Conservation (phyloP, 2,113 vertebrate genomes). For the Tachysurus fulvidraco region DNA sequence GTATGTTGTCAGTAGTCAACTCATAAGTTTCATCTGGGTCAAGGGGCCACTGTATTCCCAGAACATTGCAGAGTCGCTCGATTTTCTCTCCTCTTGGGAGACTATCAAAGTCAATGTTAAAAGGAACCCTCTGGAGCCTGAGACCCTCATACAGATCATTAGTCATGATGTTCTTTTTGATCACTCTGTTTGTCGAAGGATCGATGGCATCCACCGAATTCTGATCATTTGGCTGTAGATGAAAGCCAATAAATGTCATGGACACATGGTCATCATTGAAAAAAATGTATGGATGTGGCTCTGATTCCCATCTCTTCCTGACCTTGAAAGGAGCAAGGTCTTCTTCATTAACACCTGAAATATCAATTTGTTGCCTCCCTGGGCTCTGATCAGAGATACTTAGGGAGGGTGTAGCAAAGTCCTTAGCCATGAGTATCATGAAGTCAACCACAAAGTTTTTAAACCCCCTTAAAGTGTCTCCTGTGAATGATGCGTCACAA, state of each 20-base stretch:
- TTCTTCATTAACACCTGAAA: conserved; percentile 73
- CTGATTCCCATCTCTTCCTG: conserved; percentile 89
- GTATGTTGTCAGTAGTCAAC: conserved; percentile 89
- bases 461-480: conserved; percentile 86
- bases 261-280: conserved; percentile 87
- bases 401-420: conserved; percentile 91
- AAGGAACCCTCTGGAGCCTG: conserved; percentile 81
- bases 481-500: conserved; percentile 75
- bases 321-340: conserved; percentile 88
- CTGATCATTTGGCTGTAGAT: conserved; percentile 68
- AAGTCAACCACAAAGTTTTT: conserved; percentile 92
- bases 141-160: conserved; percentile 73
- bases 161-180: conserved; percentile 82
- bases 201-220: conserved; percentile 80
- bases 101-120: conserved; percentile 84
- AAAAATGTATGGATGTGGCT: conserved; percentile 95
- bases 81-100: conserved; percentile 83
- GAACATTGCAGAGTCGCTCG: conserved; percentile 78
- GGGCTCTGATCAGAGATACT: conserved; percentile 88
- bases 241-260: conserved; percentile 96
- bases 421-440: conserved; percentile 96
- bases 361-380: conserved; percentile 62
- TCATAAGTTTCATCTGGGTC: conserved; percentile 94
- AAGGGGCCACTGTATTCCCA: conserved; percentile 79
- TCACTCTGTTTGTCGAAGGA: conserved; percentile 67